These are phyloP conservation scores for Drosophila pseudotakahashii DNA, from an alignment of 2,888 invertebrate species.

Conservation along the genomic window DNA sequence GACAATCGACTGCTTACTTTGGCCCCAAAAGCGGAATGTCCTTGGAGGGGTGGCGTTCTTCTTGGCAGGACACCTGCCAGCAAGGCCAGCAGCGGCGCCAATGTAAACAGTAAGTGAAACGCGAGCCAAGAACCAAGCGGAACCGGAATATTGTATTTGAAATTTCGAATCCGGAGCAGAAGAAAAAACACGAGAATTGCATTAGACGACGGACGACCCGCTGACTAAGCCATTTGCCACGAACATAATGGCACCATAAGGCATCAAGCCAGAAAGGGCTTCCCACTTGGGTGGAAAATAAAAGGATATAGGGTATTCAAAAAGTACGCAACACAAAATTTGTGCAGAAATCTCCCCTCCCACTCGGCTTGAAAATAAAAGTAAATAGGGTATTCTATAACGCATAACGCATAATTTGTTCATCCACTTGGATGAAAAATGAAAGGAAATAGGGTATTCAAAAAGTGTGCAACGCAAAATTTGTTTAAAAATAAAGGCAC, in stretches of 20 bases:
- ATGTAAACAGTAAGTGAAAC: constrained; percentile 29
- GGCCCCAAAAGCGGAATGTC: constrained; percentile 7
- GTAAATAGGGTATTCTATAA: no score
- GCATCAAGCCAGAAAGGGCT: not conserved
- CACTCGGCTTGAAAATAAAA: no score
- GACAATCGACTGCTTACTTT: constrained; percentile 1
- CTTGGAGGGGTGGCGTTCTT: not conserved
- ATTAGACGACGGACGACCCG: constrained; percentile 23
- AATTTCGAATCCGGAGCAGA: constrained; percentile 1
- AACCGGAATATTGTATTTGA: not conserved
- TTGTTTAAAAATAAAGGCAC: no score
- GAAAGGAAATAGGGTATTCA: no score
- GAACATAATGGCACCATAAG: constrained; percentile 22
- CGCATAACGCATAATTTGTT: no score
- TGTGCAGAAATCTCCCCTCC: no score
- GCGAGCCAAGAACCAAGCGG: constrained; percentile 15
- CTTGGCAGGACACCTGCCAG: constrained; percentile 3
- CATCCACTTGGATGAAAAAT: no score
- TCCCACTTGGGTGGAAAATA: no score
- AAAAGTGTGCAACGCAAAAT: no score
- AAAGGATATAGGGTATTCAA: no score
- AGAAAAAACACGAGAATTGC: constrained; percentile 39
- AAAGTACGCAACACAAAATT: no score
- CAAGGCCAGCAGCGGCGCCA: constrained; percentile 25
- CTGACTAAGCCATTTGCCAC: constrained; percentile 12